Percentiles rank a stretch among this genome's conserved stretches.
Conservation (phyloP, 2,113 vertebrate genomes). For the Papio anubis region DNA sequence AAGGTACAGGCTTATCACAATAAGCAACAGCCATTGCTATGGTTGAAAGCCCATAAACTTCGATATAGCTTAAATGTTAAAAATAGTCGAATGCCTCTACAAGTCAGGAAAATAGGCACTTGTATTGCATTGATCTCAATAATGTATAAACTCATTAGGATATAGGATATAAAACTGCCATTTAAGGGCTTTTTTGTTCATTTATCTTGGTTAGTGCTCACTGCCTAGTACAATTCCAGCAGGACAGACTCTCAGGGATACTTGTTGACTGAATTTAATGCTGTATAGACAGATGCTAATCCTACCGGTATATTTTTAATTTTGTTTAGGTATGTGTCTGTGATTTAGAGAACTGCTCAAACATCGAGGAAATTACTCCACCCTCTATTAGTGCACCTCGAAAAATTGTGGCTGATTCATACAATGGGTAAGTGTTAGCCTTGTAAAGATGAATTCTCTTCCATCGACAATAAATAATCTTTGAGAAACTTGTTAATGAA, state of each 20-base stretch:
- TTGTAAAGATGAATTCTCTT: background rate
- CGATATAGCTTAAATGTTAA: conserved; percentile 10
- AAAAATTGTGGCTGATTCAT: conserved; percentile 86
- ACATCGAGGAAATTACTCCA: conserved; percentile 79
- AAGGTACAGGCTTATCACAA: background rate
- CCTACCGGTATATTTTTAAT: conserved; percentile 36
- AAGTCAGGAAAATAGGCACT: background rate
- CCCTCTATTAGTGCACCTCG: conserved; percentile 70
- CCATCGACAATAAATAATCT: conserved; percentile 9
- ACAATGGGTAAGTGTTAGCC: conserved; percentile 84
- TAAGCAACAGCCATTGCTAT: background rate
- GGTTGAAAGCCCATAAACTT: conserved; percentile 18
- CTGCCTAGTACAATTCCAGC: background rate
- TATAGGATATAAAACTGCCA: background rate
- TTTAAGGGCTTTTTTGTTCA: background rate
- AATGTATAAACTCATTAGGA: background rate
- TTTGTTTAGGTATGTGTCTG: conserved; percentile 82
- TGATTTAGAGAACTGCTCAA: conserved; percentile 82
- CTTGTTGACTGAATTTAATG: background rate
- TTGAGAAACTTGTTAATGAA: background rate
- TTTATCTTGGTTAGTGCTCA: background rate
- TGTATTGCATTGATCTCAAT: background rate
- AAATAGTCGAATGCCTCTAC: background rate
- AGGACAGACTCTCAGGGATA: background rate
- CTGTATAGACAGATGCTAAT: background rate